phyloP scores from a whole-genome alignment of 1,140 invertebrate species.

The Mya arenaria region DNA sequence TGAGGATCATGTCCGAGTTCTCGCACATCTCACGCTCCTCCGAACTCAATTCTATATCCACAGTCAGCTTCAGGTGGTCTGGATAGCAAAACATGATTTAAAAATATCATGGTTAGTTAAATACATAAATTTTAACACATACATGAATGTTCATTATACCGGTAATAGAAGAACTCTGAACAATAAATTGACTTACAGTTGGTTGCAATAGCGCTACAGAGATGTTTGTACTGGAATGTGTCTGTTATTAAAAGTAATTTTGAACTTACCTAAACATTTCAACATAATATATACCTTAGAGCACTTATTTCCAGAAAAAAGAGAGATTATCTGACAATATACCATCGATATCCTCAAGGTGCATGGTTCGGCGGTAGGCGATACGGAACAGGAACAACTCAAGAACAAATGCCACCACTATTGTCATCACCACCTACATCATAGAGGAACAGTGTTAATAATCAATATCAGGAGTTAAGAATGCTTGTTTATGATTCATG shows the following conservation, averaged over 20 bases:
- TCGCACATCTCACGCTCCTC: slow-evolving; percentile 80
- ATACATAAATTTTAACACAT: too few species aligned
- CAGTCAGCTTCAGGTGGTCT: slow-evolving; percentile 76
- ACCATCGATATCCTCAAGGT: slow-evolving; percentile 88
- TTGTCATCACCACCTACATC: slow-evolving; percentile 89
- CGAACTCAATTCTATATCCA: slow-evolving; percentile 74
- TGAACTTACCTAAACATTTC: too few species aligned
- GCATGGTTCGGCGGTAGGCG: slow-evolving; percentile 91
- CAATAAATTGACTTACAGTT: too few species aligned
- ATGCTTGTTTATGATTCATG: background rate
- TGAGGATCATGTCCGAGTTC: slow-evolving; percentile 54
- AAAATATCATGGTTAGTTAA: too few species aligned
- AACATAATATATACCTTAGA: too few species aligned
- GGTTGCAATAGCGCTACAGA: too few species aligned
- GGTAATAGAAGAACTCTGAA: too few species aligned
- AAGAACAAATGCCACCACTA: slow-evolving; percentile 94
- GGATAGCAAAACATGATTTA: slow-evolving; percentile 35
- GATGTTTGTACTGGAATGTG: too few species aligned
- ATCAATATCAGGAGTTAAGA: background rate
- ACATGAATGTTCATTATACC: too few species aligned
- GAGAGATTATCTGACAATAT: too few species aligned
- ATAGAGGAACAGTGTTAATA: background rate
- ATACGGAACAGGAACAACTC: slow-evolving; percentile 95
- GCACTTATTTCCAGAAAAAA: too few species aligned
- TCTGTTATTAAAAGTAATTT: too few species aligned